A percentile compares a stretch with the other conserved stretches of the same genome.
Evolutionary conservation across 2,113 vertebrate species (phyloP).

Genomic region (Callospermophilus lateralis): DNA sequence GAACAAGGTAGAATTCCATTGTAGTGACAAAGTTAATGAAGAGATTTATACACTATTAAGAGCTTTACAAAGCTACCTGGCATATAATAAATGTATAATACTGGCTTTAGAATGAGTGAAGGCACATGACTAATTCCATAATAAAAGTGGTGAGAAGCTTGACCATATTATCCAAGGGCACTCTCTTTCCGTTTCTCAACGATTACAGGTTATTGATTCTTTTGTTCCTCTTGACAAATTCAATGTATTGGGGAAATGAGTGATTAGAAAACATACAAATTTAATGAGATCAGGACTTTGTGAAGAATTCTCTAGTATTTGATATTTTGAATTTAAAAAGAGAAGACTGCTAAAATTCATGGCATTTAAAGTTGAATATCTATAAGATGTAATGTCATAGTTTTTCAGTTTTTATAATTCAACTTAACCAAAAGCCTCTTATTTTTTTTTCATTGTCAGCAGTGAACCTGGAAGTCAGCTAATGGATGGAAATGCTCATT

Average conservation of each 20-base stretch:
- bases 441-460: not conserved
- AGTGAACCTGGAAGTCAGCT: constrained; percentile 6
- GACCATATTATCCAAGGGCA: not conserved
- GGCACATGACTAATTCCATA: not conserved
- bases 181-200: not conserved
- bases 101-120: constrained; percentile 4
- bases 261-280: not conserved
- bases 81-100: not conserved
- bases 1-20: not conserved
- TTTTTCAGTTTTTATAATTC: constrained; percentile 28
- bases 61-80: not conserved
- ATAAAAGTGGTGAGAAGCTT: not conserved
- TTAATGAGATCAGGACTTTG: not conserved
- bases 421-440: not conserved
- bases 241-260: not conserved
- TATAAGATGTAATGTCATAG: not conserved
- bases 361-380: not conserved
- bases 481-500: not conserved
- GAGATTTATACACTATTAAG: not conserved
- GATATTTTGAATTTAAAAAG: not conserved
- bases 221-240: not conserved
- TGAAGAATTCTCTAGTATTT: not conserved
- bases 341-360: not conserved
- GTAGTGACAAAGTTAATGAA: not conserved
- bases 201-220: not conserved